Conservation (phyloP, 2,797 vertebrate species). For the Tangara arthus region DNA sequence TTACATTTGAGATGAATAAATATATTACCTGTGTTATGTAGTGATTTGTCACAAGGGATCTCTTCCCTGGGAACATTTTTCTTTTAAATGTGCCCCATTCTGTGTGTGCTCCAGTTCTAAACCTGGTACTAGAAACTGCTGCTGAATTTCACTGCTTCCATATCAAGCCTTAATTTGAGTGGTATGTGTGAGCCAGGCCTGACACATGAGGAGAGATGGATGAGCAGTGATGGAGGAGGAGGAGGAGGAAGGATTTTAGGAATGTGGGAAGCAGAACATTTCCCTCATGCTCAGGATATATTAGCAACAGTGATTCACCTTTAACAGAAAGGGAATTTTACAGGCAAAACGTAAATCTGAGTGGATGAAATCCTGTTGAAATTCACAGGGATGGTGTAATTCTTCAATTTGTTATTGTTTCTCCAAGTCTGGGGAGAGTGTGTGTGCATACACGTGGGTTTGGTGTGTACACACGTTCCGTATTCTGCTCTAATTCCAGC, state of each 20-base stretch:
- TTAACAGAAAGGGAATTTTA: neutral
- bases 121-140: neutral
- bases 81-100: neutral
- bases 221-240: neutral
- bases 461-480: neutral
- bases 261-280: neutral
- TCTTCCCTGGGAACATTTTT: neutral
- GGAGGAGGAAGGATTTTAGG: neutral
- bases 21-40: neutral
- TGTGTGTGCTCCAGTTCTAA: neutral
- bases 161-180: neutral
- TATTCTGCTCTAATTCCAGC: neutral
- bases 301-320: neutral
- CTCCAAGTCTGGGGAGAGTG: neutral
- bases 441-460: accelerated
- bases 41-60: neutral
- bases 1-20: neutral
- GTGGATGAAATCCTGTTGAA: neutral
- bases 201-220: neutral
- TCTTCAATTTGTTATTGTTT: neutral
- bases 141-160: neutral
- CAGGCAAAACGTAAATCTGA: neutral
- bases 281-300: neutral
- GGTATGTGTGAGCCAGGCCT: neutral
- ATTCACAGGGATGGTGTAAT: neutral